phyloP scores from a whole-genome alignment of 2,888 invertebrate genomes.

The Steromphala cineraria region DNA sequence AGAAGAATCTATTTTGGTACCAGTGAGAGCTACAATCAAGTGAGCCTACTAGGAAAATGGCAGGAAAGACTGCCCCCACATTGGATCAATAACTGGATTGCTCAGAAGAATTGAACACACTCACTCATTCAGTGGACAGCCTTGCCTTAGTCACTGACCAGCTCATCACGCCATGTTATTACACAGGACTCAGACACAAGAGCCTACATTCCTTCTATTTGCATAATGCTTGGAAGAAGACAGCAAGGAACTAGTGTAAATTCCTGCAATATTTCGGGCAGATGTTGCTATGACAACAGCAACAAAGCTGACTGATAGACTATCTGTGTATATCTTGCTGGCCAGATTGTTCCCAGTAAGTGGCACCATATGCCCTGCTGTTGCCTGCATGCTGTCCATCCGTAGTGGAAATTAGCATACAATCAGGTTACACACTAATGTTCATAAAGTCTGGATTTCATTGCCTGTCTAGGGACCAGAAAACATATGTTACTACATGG shows the following conservation, averaged over 20 bases:
- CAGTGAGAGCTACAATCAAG: no score
- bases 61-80: background rate
- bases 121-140: background rate
- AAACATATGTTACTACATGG: no score
- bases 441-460: no score
- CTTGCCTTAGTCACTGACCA: background rate
- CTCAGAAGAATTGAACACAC: background rate
- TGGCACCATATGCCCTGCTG: background rate
- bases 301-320: conserved; percentile 15
- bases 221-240: background rate
- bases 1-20: no score
- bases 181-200: background rate
- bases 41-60: no score
- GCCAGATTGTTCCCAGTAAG: conserved; percentile 13
- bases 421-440: background rate
- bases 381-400: background rate
- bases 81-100: background rate
- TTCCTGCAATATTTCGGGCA: conserved; percentile 5
- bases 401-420: conserved; percentile 7
- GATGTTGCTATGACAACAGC: conserved; percentile 19
- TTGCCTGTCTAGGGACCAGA: no score
- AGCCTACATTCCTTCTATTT: background rate
- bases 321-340: conserved; percentile 7
- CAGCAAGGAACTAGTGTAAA: background rate
- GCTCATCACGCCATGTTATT: background rate